Evolutionary conservation across 2,888 invertebrate species (phyloP), one percentile per base, ranked within the genome.

Genomic region (Pedicia rivosa): DNA sequence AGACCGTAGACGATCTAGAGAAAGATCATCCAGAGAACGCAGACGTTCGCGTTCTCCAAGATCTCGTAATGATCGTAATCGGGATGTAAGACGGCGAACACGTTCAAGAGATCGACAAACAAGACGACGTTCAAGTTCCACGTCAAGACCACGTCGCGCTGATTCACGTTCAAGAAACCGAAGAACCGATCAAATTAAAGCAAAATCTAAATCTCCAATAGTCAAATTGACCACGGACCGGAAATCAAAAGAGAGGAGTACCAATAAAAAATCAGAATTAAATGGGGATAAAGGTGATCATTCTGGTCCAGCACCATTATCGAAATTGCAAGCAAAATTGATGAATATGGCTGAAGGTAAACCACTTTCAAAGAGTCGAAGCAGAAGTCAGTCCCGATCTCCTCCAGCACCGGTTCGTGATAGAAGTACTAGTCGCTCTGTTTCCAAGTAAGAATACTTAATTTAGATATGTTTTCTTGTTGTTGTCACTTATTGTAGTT

Each of bases 291-390:
- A 54, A 34, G 25, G 32, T 14, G 36, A 30, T 3, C 42, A 43
- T 35, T 42, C 43, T n/a, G 41, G 20, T 30, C 42, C 43, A 38
- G 40, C 46, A 20, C 47, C 47, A 38, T 42, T 72, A 38, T 70
- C 72, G 5, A 66, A 70, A 46, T 59, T 72, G 5, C 74, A 74
- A 52, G 72, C 70, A 4, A 73, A 73, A 49, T 54, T 73, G 42
- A 63, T 73, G 62, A 70, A 70, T 40, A 63, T 73, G 49, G 70
- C 73, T 2, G 72, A 70, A 37, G 65, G 63, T 14, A 65, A 37
- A 13, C 36, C 40, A 16, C 20, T 25, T n/a, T 16, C 35, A 7
- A 38, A 41, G 33, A 40, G 26, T 33, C 36, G 31, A 13, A 41
- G 36, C 14, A 43, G 40, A 15, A 50, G 50, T 14, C 44, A 49